phyloP scores from a whole-genome alignment of 53 echinoderm and acorn worm species.

The Patiria pectinifera region DNA sequence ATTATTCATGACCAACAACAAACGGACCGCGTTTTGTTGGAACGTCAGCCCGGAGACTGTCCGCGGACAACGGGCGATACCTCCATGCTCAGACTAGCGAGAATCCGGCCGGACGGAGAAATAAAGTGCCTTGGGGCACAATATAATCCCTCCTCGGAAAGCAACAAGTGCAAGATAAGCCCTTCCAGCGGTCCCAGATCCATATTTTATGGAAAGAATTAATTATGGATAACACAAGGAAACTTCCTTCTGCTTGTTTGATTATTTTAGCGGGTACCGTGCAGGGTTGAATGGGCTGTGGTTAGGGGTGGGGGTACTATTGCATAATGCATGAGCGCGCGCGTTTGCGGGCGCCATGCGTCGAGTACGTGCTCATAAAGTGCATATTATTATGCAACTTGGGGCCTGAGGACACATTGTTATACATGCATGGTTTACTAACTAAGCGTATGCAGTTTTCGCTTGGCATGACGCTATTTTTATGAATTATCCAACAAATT shows the following conservation, averaged over 20 bases:
- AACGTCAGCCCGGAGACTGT: too few relatives aligned
- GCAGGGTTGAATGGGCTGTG: background rate
- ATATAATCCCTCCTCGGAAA: background rate
- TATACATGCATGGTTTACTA: background rate
- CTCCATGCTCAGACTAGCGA: too few relatives aligned
- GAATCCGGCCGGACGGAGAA: background rate
- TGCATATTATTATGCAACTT: background rate
- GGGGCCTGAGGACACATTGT: background rate
- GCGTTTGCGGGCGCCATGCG: background rate
- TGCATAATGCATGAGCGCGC: background rate
- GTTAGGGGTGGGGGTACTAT: background rate
- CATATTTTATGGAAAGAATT: slow-evolving; percentile 2
- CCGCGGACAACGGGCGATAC: too few relatives aligned
- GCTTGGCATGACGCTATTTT: background rate
- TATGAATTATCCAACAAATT: background rate
- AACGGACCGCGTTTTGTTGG: too few relatives aligned
- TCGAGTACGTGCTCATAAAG: background rate
- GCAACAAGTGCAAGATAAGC: background rate
- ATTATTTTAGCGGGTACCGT: background rate
- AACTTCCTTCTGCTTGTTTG: background rate
- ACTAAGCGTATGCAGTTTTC: background rate
- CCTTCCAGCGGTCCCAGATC: slow-evolving; percentile 1
- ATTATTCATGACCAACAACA: background rate
- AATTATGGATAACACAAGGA: background rate
- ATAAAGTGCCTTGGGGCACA: background rate